Percentiles rank a stretch among this genome's conserved stretches.
These are phyloP conservation scores for Dasyornis broadbenti DNA, from an alignment of 2,113 vertebrate species.

Conservation along the genomic window DNA sequence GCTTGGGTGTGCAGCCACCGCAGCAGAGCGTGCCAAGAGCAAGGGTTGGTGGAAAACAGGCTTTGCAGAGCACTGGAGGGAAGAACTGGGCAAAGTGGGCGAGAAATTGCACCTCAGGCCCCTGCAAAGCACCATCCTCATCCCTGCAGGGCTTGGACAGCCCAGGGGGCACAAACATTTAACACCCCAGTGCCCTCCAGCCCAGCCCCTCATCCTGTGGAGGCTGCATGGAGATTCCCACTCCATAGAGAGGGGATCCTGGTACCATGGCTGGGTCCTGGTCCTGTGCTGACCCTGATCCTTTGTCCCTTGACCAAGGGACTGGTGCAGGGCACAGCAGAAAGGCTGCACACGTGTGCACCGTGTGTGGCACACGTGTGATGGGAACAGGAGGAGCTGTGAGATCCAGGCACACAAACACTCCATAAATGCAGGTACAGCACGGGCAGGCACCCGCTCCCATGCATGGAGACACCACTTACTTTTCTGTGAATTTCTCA, in stretches of 20 bases:
- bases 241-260: rapidly evolving
- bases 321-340: neutral
- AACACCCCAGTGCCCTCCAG: neutral
- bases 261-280: rapidly evolving
- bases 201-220: neutral
- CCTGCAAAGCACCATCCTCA: neutral
- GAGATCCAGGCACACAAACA: neutral
- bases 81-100: neutral
- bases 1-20: neutral
- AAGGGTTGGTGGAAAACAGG: neutral
- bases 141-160: neutral
- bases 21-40: neutral
- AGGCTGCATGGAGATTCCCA: neutral
- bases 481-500: neutral
- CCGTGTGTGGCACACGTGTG: rapidly evolving
- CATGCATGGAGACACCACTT: rapidly evolving
- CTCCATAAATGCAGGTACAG: neutral
- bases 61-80: neutral
- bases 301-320: neutral
- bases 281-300: neutral
- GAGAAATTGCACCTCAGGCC: neutral
- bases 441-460: neutral
- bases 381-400: neutral
- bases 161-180: neutral
- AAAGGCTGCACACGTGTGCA: rapidly evolving